Base-by-base conservation (phyloP, 2,797 vertebrate species). In the Diplodus puntazzo region DNA sequence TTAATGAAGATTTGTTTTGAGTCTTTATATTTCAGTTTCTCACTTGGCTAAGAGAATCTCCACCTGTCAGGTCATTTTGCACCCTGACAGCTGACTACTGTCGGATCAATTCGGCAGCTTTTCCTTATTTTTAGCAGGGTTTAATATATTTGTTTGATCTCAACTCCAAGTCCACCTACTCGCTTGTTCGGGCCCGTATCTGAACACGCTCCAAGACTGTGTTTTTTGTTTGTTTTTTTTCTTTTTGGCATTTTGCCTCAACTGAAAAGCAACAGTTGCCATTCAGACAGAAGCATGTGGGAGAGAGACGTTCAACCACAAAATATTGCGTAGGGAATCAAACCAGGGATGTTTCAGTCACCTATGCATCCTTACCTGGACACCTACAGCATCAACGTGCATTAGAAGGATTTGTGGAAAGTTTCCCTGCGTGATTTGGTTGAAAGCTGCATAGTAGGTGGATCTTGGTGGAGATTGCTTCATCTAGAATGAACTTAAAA, bases 1-100 rank as follows among this genome's bases (percentile, higher is more conserved):
- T 78, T 68, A 74, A 62, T 45, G 42, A 66, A 58, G 21, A 4
- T 54, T 72, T n/a, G 25, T 27, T 42, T 48, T 25, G n/a, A 46
- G 12, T 57, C 45, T 57, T 54, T 53, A 10, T 18, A 8, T 30
- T 30, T 21, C 23, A 30, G 23, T 6, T 13, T 60, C 5, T 63
- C 52, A 2, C 5, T 2, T 60, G 21, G 9, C 43, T 17, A 12
- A 45, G 63, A 21, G 10, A 45, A 60, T 18, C 3, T 64, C 46
- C 6, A 16, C 16, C 48, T 11, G 11, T 60, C 10, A 43, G 63
- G 7, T 64, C 3, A 52, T 50, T 74, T 45, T 68, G 5, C 52
- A 34, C 11, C 49, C 14, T 12, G n/a, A 54, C 42, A 46, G 23
- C 25, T 27, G 8, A 30, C 10, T 8, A 48, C 14, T 63, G 45